Conservation (phyloP, 1,140 invertebrate genomes). For the Pseudachorutes palmiensis region DNA sequence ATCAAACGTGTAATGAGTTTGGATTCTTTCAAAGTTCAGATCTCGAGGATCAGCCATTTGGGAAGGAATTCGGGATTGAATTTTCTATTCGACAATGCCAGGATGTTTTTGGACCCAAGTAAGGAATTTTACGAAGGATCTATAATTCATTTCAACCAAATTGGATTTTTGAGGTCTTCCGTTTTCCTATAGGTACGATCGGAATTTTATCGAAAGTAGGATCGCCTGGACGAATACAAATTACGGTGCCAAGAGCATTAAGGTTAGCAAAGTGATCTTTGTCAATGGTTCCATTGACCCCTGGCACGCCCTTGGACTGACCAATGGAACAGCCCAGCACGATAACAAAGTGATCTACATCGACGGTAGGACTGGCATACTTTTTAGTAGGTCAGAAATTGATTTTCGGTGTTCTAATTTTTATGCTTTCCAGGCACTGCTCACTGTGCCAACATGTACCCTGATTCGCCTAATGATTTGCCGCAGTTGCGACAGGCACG, state of each 20-base stretch:
- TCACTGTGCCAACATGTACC: slow-evolving; percentile 64
- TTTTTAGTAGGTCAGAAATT: neutral
- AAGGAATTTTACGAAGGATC: slow-evolving; percentile 4
- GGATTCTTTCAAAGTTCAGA: slow-evolving; percentile 53
- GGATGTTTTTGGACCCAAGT: slow-evolving; percentile 48
- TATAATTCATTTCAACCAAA: neutral
- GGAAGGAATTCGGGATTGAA: slow-evolving; percentile 46
- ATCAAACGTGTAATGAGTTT: slow-evolving; percentile 54
- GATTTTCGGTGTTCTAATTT: neutral
- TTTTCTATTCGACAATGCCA: slow-evolving; percentile 48
- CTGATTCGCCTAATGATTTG: slow-evolving; percentile 47
- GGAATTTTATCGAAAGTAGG: slow-evolving; percentile 51
- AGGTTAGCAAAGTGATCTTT: slow-evolving; percentile 67
- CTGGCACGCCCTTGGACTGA: slow-evolving; percentile 62
- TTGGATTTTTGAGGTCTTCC: neutral
- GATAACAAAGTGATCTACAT: slow-evolving; percentile 37
- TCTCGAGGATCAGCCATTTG: slow-evolving; percentile 47
- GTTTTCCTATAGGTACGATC: slow-evolving; percentile 48
- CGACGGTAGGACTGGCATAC: slow-evolving; percentile 25
- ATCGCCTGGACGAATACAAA: slow-evolving; percentile 64
- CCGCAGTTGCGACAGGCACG: slow-evolving; percentile 54
- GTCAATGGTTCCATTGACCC: slow-evolving; percentile 87
- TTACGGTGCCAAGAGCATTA: slow-evolving; percentile 67
- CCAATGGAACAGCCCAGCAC: slow-evolving; percentile 15
- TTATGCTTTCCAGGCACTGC: slow-evolving; percentile 51